These are phyloP conservation scores for Pseudolycoriella hygida DNA, from an alignment of 2,888 invertebrate genomes.

Conservation along the genomic window DNA sequence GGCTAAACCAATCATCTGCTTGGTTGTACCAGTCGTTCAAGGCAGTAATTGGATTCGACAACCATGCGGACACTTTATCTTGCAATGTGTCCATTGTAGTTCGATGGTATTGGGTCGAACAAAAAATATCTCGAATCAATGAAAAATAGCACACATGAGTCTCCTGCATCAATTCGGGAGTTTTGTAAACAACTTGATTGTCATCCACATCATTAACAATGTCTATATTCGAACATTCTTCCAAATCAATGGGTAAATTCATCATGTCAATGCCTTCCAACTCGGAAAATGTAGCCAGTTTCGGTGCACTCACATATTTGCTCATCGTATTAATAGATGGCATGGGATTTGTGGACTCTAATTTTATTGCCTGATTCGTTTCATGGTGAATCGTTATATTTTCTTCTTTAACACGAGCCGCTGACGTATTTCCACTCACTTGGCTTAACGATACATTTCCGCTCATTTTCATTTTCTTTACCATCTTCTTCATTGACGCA, in stretches of 20 bases:
- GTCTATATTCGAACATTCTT: slow-evolving; percentile 37
- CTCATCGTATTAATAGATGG: not conserved
- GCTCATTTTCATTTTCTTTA: not conserved
- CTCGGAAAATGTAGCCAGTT: slow-evolving; percentile 29
- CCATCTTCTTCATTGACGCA: not conserved
- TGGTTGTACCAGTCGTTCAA: slow-evolving; percentile 63
- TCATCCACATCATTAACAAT: slow-evolving; percentile 29
- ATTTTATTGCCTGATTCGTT: not conserved
- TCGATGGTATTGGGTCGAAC: slow-evolving; percentile 67
- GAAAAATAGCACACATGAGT: slow-evolving; percentile 77
- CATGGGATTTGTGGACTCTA: not conserved
- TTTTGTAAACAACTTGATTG: slow-evolving; percentile 18
- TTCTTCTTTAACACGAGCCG: not conserved
- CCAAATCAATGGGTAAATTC: slow-evolving; percentile 57
- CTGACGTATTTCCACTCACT: not conserved
- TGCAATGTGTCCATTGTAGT: slow-evolving; percentile 62
- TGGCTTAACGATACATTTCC: not conserved
- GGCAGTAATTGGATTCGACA: slow-evolving; percentile 63
- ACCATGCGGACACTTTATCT: slow-evolving; percentile 52
- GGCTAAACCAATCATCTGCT: slow-evolving; percentile 53
- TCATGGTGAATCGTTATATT: not conserved
- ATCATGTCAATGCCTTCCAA: slow-evolving; percentile 53
- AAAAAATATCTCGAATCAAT: slow-evolving; percentile 71
- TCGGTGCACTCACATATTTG: not conserved
- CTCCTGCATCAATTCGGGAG: slow-evolving; percentile 52